Conservation (phyloP, 64 coral and sea anemone genomes). For the Dendronephthya gigantea region DNA sequence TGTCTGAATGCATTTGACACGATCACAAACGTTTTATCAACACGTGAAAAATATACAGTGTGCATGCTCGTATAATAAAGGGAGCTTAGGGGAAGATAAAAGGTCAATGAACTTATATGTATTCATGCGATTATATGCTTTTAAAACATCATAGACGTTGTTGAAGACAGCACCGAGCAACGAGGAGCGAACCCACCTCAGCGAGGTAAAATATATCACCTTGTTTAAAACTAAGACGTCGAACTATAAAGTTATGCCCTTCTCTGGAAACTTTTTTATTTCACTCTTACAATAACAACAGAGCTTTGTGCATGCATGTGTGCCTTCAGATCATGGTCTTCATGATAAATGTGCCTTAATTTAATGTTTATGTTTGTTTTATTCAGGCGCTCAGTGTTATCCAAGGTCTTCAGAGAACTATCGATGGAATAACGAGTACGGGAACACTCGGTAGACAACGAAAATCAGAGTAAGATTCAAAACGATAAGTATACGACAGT, state of each 20-base stretch:
- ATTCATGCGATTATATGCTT: background rate
- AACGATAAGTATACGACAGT: too few relatives aligned
- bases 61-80: background rate
- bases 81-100: background rate
- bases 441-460: background rate
- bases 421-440: background rate
- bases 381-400: background rate
- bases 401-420: background rate
- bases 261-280: too few relatives aligned
- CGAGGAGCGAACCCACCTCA: background rate
- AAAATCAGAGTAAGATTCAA: background rate
- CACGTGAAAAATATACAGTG: too few relatives aligned
- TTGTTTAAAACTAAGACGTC: too few relatives aligned
- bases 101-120: background rate
- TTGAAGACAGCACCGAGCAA: background rate
- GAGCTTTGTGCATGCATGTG: too few relatives aligned
- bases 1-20: too few relatives aligned
- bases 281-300: background rate
- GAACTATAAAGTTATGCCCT: too few relatives aligned
- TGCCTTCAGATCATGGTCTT: background rate
- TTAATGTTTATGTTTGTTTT: background rate
- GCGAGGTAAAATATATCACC: background rate
- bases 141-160: background rate
- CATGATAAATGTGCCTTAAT: background rate
- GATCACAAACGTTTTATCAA: too few relatives aligned